Evolutionary conservation across 2,888 invertebrate genomes (phyloP).

Genomic region (Sphinx pinastri): DNA sequence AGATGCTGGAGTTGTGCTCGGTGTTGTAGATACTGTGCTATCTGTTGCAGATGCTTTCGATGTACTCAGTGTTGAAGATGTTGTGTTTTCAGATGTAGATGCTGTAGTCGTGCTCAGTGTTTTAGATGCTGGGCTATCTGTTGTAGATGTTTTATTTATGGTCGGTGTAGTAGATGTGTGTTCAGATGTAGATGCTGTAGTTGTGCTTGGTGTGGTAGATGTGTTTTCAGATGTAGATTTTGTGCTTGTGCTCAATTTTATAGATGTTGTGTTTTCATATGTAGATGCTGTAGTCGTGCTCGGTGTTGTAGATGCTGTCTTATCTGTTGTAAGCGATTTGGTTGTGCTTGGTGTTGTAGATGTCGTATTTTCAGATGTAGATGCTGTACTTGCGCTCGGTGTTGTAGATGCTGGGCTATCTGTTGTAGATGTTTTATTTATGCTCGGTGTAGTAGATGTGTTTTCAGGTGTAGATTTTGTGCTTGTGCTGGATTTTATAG

Average conservation of each 20-base stretch:
- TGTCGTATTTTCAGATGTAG: too few relatives aligned
- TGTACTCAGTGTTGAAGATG: neutral
- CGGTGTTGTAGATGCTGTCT: conserved; percentile 6
- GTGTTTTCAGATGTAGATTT: neutral
- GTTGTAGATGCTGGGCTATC: too few relatives aligned
- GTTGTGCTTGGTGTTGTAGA: too few relatives aligned
- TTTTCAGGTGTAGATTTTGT: too few relatives aligned
- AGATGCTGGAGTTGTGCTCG: neutral
- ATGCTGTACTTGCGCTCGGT: too few relatives aligned
- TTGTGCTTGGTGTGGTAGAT: neutral
- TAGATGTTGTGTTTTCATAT: too few relatives aligned
- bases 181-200: neutral
- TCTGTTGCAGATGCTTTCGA: neutral
- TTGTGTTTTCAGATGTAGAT: too few relatives aligned
- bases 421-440: too few relatives aligned
- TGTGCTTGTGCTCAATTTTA: neutral
- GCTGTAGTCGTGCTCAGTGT: neutral
- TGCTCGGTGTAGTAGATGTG: too few relatives aligned
- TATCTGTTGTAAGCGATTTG: too few relatives aligned
- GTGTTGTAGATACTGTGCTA: neutral
- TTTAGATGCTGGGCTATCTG: neutral
- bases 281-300: neutral
- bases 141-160: neutral
- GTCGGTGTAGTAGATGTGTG: neutral
- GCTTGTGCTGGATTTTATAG: too few relatives aligned